Evolutionary conservation across 2,888 invertebrate genomes (phyloP), one percentile per base, ranked within the genome.

Genomic region (Epirrita christyi): DNA sequence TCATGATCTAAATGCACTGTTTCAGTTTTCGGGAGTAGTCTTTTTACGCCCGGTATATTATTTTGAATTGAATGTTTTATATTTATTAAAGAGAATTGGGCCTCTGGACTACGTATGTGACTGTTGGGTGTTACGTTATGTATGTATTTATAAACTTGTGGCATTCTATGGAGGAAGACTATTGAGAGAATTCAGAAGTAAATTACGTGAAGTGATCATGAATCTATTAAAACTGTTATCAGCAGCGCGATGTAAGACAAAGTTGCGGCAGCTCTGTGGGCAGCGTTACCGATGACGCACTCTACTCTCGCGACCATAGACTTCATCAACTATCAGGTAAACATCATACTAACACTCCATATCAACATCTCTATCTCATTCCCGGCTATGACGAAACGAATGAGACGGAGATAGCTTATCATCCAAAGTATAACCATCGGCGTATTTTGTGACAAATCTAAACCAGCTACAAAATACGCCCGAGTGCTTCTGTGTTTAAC

Each of bases 181-280:
- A 21, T 21, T 21, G 21, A 21, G 4, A 21, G 21, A 21, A 21
- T n/a, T n/a, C n/a, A n/a, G n/a, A n/a, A n/a, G n/a, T n/a, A n/a
- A n/a, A n/a, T n/a, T n/a, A n/a, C n/a, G n/a, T n/a, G n/a, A n/a
- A n/a, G n/a, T n/a, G n/a, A n/a, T n/a, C n/a, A 21, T 7, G 32
- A 7, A 9, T 2, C 5, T 32, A 9, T 32, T 1, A 11, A 21
- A 7, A 1, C 0, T 28, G 11, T 41, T 63, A 64, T 45, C 64
- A 76, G 71, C 81, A 88, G 76, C 81, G 91, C 36, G 91, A 92
- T 59, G 83, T 86, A 1, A 79, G 90, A 54, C 89, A 89, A 63
- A 92, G 92, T 61, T 88, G 90, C 65, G 91, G 91, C 66, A 90
- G 91, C 54, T 89, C 88, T 2, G 80, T 92, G 49, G 87, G 92